Evolutionary conservation across 2,113 vertebrate species (phyloP).

Genomic region (Nothocercus julius): DNA sequence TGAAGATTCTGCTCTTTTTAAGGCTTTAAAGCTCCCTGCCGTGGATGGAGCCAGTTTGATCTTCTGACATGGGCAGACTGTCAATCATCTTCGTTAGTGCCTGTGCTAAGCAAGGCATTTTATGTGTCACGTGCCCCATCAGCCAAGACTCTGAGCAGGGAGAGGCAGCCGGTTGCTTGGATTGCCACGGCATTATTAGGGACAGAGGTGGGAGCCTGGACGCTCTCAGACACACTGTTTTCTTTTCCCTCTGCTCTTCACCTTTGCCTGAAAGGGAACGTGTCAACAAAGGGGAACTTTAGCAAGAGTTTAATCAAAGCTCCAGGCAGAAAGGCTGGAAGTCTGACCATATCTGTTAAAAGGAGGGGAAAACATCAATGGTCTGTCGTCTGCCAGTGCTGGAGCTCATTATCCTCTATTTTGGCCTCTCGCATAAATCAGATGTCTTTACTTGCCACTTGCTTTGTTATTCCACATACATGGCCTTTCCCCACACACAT

Average conservation of each 20-base stretch:
- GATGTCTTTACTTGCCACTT: not conserved
- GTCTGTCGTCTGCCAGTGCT: not conserved
- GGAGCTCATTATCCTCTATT: not conserved
- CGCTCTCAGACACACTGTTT: not conserved
- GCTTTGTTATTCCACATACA: not conserved
- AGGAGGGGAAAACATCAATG: not conserved
- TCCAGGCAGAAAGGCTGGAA: not conserved
- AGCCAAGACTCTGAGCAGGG: not conserved
- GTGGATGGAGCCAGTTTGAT: not conserved
- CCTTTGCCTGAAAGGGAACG: not conserved
- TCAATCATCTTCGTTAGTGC: not conserved
- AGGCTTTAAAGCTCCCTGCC: constrained; percentile 13
- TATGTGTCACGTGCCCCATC: not conserved
- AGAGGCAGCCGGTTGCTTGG: constrained; percentile 20
- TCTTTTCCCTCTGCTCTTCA: not conserved
- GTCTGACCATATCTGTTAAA: not conserved
- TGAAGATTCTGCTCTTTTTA: not conserved
- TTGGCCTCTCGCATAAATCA: not conserved
- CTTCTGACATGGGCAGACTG: not conserved
- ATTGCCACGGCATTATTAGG: not conserved
- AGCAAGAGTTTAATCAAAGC: constrained; percentile 40
- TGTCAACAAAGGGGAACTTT: constrained; percentile 1
- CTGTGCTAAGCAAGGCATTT: not conserved
- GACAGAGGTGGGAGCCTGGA: not conserved
- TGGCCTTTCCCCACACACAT: accelerated